Evolutionary conservation across 1,140 invertebrate species (phyloP).

Genomic region (Plutomurus gul): DNA sequence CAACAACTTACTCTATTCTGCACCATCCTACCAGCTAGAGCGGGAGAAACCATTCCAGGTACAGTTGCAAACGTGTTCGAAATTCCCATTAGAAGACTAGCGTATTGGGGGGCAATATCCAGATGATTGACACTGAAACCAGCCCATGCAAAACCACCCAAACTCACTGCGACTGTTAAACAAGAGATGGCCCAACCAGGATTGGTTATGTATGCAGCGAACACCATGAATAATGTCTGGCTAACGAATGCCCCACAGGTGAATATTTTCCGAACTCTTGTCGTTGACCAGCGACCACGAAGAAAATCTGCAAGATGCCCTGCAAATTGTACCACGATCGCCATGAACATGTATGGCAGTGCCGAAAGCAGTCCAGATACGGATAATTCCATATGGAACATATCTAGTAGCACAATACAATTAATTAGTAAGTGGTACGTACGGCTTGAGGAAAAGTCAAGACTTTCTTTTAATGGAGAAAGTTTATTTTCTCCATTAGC

Average conservation of each 20-base stretch:
- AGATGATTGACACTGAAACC: constrained; percentile 83
- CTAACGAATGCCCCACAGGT: constrained; percentile 68
- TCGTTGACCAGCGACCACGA: constrained; percentile 68
- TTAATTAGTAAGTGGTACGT: not conserved
- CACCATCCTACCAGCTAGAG: constrained; percentile 77
- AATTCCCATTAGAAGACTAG: constrained; percentile 82
- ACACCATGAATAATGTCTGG: constrained; percentile 83
- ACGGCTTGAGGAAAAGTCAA: not conserved
- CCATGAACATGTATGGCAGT: constrained; percentile 84
- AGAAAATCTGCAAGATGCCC: constrained; percentile 81
- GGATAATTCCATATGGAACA: constrained; percentile 43
- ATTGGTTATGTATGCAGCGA: constrained; percentile 70
- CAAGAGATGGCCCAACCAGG: constrained; percentile 71
- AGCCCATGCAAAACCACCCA: constrained; percentile 86
- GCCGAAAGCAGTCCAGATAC: constrained; percentile 58
- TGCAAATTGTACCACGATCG: constrained; percentile 73
- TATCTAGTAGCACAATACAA: constrained; percentile 34
- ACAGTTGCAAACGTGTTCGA: constrained; percentile 86
- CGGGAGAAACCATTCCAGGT: constrained; percentile 82
- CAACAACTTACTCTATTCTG: constrained; percentile 65
- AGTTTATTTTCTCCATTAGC: not conserved
- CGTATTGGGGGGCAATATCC: constrained; percentile 82
- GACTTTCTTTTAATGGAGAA: too few relatives aligned
- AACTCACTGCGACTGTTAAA: constrained; percentile 80
- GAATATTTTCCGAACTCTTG: constrained; percentile 59